Evolutionary conservation across 1,140 invertebrate genomes (phyloP).

Genomic region (Drosophila nasuta): DNA sequence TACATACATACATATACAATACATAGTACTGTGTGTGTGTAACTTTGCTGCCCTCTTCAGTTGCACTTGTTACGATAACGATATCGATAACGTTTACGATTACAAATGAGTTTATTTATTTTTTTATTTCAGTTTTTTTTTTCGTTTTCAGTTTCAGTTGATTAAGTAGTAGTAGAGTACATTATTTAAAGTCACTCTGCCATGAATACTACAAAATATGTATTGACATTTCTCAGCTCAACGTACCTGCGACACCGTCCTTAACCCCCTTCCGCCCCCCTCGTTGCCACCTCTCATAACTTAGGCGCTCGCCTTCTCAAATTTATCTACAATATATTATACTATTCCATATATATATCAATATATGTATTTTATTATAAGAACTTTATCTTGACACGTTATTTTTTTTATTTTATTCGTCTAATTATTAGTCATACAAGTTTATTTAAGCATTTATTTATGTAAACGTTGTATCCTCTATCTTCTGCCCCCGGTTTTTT

Average conservation of each 20-base stretch:
- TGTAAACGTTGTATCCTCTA: conserved; percentile 63
- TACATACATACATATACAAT: conserved; percentile 25
- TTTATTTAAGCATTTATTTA: conserved; percentile 65
- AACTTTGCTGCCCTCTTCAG: conserved; percentile 24
- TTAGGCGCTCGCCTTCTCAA: conserved; percentile 70
- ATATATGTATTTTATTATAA: neutral
- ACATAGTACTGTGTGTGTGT: conserved; percentile 11
- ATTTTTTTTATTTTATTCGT: conserved; percentile 20
- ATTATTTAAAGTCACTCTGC: conserved; percentile 21
- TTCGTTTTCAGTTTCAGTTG: neutral
- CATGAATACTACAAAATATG: neutral
- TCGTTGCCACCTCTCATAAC: conserved; percentile 49
- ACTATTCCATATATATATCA: conserved; percentile 4
- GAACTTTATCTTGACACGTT: neutral
- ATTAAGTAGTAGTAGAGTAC: conserved; percentile 23
- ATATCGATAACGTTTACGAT: neutral
- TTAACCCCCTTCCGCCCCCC: conserved; percentile 6
- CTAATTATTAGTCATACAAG: conserved; percentile 54
- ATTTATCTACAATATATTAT: conserved; percentile 66
- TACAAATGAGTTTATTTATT: neutral
- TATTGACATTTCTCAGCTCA: conserved; percentile 32
- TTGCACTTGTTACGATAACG: conserved; percentile 14
- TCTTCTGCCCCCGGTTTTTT: conserved; percentile 1
- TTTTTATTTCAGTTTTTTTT: neutral
- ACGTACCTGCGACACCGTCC: neutral